Percentiles rank a stretch among this genome's conserved stretches.
Conservation (phyloP, 2,888 invertebrate genomes). For the Oxystoma pomonae region DNA sequence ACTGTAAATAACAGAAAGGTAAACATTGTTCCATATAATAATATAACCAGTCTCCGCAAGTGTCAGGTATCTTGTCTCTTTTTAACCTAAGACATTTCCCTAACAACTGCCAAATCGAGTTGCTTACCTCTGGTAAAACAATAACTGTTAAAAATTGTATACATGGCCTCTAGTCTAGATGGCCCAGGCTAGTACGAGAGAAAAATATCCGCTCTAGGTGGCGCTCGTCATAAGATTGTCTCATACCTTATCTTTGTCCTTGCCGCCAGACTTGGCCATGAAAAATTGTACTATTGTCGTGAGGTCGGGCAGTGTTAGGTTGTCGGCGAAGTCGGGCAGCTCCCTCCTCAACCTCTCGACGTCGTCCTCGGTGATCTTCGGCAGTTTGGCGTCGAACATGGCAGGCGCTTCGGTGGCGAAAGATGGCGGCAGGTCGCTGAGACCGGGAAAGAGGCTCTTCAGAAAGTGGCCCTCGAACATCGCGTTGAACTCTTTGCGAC, state of each 20-base stretch:
- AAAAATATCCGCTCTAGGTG: too few relatives aligned
- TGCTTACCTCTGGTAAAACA: too few relatives aligned
- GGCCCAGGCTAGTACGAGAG: too few relatives aligned
- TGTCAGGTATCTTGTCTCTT: too few relatives aligned
- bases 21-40: too few relatives aligned
- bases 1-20: too few relatives aligned
- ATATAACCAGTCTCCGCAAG: too few relatives aligned
- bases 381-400: slow-evolving; percentile 58
- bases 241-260: slow-evolving; percentile 31
- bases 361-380: slow-evolving; percentile 45
- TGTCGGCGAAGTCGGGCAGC: slow-evolving; percentile 61
- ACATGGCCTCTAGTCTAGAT: too few relatives aligned
- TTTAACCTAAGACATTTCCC: too few relatives aligned
- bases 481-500: slow-evolving; percentile 72
- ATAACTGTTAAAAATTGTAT: too few relatives aligned
- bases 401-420: slow-evolving; percentile 80
- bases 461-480: slow-evolving; percentile 83
- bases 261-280: slow-evolving; percentile 34
- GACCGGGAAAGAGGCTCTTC: slow-evolving; percentile 81
- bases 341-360: slow-evolving; percentile 60
- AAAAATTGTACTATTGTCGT: slow-evolving; percentile 69
- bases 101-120: too few relatives aligned
- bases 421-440: slow-evolving; percentile 75
- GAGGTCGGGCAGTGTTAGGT: slow-evolving; percentile 66
- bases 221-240: too few relatives aligned